Evolutionary conservation across 1,140 invertebrate genomes (phyloP).

Genomic region (Neodiprion virginianus): DNA sequence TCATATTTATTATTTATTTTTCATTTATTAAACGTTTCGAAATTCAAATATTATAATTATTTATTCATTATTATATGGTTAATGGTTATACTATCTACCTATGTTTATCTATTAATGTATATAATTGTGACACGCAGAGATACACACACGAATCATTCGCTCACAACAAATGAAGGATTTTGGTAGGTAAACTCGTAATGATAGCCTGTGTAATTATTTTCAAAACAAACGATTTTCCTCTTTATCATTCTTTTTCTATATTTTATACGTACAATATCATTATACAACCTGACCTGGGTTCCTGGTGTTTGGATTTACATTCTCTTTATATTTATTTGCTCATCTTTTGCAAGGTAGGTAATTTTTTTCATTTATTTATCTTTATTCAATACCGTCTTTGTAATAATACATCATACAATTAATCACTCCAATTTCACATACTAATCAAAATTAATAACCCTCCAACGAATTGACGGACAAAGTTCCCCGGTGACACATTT

Average conservation of each 20-base stretch:
- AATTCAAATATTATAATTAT: not conserved
- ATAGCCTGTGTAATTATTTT: not conserved
- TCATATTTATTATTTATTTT: slow-evolving; percentile 32
- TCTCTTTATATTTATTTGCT: not conserved
- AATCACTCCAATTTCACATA: not conserved
- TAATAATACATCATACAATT: not conserved
- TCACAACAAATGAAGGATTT: slow-evolving; percentile 7
- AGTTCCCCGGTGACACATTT: too few species aligned
- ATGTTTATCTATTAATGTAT: not conserved
- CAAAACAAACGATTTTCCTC: too few species aligned
- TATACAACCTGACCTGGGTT: not conserved
- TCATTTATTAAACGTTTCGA: slow-evolving; percentile 19
- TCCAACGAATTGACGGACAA: too few species aligned
- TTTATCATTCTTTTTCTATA: too few species aligned
- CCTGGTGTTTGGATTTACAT: slow-evolving; percentile 1
- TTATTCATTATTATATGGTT: too few species aligned
- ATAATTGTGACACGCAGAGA: not conserved
- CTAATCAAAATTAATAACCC: not conserved
- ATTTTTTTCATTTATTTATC: slow-evolving; percentile 8
- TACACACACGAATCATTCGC: not conserved
- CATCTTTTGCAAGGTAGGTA: not conserved
- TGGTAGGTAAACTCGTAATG: not conserved
- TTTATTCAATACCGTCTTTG: not conserved
- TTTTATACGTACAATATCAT: too few species aligned
- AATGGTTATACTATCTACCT: not conserved